Percentiles rank a stretch among this genome's conserved stretches.
These are phyloP conservation scores for Euglossa dilemma DNA, from an alignment of 1,140 invertebrate genomes.

Conservation along the genomic window DNA sequence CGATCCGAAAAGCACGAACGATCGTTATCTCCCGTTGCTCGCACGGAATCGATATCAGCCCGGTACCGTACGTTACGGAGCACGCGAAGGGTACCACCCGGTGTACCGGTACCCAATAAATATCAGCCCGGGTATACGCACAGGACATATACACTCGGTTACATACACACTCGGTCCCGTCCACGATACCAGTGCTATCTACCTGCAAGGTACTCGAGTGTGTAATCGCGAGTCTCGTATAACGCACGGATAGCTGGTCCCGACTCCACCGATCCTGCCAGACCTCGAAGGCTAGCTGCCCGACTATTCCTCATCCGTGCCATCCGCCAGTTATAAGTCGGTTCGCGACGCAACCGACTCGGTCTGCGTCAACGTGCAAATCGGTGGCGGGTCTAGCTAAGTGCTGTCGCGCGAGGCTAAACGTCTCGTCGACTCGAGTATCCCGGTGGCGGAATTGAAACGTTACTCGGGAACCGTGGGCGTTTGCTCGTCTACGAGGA, in stretches of 20 bases:
- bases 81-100: conserved; percentile 54
- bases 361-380: conserved; percentile 10
- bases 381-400: conserved; percentile 6
- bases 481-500: background rate
- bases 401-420: background rate
- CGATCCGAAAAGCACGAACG: conserved; percentile 48
- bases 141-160: conserved; percentile 28
- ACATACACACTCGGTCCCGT: conserved; percentile 19
- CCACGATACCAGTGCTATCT: conserved; percentile 30
- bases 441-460: background rate
- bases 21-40: conserved; percentile 59
- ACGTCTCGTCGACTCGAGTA: background rate
- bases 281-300: conserved; percentile 34
- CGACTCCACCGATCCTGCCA: conserved; percentile 39
- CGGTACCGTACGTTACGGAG: conserved; percentile 55
- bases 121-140: conserved; percentile 49
- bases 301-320: conserved; percentile 55
- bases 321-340: conserved; percentile 64
- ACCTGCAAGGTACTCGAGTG: conserved; percentile 40
- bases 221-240: conserved; percentile 57
- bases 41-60: conserved; percentile 53
- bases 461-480: background rate
- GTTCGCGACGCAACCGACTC: conserved; percentile 12
- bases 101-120: conserved; percentile 67
- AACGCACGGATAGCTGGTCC: conserved; percentile 30